Percentiles rank a stretch among this genome's conserved stretches.
These are phyloP conservation scores for Urocitellus parryii DNA, from an alignment of 2,113 vertebrate genomes.

Conservation along the genomic window DNA sequence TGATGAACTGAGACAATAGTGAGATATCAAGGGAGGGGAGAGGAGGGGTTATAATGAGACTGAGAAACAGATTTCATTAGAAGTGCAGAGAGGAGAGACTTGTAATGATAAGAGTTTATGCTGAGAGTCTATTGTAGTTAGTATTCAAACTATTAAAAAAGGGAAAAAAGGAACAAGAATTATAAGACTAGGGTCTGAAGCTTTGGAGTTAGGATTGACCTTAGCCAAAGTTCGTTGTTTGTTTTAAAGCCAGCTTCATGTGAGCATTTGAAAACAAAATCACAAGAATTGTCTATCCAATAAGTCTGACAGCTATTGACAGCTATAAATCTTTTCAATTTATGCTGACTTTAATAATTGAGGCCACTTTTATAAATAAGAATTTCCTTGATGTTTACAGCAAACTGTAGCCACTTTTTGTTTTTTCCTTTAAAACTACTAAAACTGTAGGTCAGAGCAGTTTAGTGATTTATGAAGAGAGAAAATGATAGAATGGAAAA, in stretches of 20 bases:
- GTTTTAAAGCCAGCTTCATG: constrained; percentile 2
- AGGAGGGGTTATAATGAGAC: constrained; percentile 51
- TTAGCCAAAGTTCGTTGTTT: neutral
- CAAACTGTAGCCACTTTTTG: neutral
- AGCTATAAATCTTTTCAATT: neutral
- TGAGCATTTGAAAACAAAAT: neutral
- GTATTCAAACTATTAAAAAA: neutral
- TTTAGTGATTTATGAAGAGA: constrained; percentile 20
- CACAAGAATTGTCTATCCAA: neutral
- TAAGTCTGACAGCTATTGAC: neutral
- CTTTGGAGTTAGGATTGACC: neutral
- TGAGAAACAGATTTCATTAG: constrained; percentile 74
- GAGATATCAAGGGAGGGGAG: constrained; percentile 67
- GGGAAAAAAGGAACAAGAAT: neutral
- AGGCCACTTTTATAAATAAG: neutral
- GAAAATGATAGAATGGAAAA: neutral
- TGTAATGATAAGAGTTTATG: constrained; percentile 49
- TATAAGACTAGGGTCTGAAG: neutral
- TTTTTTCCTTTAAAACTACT: neutral
- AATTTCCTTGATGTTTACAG: neutral
- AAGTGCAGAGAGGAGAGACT: constrained; percentile 53
- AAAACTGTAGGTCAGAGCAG: neutral
- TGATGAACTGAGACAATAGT: constrained; percentile 78
- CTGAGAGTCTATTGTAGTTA: constrained; percentile 26
- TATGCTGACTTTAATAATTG: neutral